Base-by-base conservation (phyloP, 2,113 vertebrate genomes). In the Tetrao urogallus region DNA sequence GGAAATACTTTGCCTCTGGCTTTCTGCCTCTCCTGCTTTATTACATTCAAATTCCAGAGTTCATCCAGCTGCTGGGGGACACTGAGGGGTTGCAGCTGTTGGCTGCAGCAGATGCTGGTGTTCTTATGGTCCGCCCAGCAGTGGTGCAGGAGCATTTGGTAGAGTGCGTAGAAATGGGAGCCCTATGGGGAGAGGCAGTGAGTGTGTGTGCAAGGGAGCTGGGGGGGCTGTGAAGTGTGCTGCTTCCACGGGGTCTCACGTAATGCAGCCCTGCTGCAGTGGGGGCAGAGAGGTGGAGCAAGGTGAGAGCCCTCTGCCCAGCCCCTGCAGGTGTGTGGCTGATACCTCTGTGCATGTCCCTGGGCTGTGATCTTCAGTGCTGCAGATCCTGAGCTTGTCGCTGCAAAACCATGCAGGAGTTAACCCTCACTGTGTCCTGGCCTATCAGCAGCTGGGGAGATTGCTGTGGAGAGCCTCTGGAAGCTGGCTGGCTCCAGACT, bases 61-160 rank as follows among this genome's bases (percentile, higher is more conserved):
- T 57, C 48, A 38, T 30, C 21, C 0, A 1, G 10, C 10, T 1
- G 0, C 11, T 13, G 45, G 2, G 38, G 42, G 58, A 17, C 18
- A 3, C 20, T 11, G 58, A 2, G 3, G 71, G 66, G 34, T 6
- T 1, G 0, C 0, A 6, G 11, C 36, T 36, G 47, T 17, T 8
- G 14, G 11, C 81, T 60, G 52, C 13, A 2, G 73, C 24, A 18
- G 63, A 63, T 28, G 7, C 63, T n/a, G 66, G 10, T 30, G 50
- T 6, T 36, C 18, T 42, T 60, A 12, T 13, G 76, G 11, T 47
- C 63, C 13, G 0, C 0, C 13, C 45, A 11, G 70, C 12, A 16
- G 67, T 20, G 28, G 8, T 72, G 34, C 60, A 22, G 75, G 0
- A 6, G 13, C 3, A 15, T 5, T 48, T 13, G 48, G 27, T 40